phyloP scores from a whole-genome alignment of 2,113 vertebrate species.

The Apeltes quadracus region DNA sequence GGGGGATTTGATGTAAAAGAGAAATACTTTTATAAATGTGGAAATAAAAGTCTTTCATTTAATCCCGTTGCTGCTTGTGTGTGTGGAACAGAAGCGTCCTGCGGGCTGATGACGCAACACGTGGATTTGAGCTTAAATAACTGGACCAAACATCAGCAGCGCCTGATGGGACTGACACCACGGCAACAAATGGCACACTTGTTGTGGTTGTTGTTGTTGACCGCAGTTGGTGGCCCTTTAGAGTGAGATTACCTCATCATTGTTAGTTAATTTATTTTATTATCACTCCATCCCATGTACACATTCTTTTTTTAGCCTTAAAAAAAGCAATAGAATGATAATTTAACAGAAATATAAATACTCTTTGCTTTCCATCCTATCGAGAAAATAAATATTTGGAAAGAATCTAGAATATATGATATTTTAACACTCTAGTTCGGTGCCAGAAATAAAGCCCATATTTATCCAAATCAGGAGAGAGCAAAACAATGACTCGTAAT shows the following conservation, averaged over 20 bases:
- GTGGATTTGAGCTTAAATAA: background rate
- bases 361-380: background rate
- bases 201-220: background rate
- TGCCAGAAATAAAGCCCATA: background rate
- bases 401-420: background rate
- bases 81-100: constrained; percentile 19
- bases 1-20: constrained; percentile 79
- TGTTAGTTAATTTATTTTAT: background rate
- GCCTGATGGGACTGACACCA: background rate
- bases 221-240: background rate
- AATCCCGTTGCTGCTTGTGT: constrained; percentile 56
- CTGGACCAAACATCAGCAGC: background rate
- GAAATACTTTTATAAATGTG: constrained; percentile 93
- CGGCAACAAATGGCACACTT: background rate
- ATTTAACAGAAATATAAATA: background rate
- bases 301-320: background rate
- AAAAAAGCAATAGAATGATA: background rate
- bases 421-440: background rate
- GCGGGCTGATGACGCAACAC: constrained; percentile 30
- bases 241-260: background rate
- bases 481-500: background rate
- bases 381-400: background rate
- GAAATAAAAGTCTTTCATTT: constrained; percentile 97
- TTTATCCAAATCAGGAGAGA: background rate
- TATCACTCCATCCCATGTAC: background rate